Evolutionary conservation across 2,113 vertebrate species (phyloP), one percentile per base, ranked within the genome.

Genomic region (Sylvietta virens): DNA sequence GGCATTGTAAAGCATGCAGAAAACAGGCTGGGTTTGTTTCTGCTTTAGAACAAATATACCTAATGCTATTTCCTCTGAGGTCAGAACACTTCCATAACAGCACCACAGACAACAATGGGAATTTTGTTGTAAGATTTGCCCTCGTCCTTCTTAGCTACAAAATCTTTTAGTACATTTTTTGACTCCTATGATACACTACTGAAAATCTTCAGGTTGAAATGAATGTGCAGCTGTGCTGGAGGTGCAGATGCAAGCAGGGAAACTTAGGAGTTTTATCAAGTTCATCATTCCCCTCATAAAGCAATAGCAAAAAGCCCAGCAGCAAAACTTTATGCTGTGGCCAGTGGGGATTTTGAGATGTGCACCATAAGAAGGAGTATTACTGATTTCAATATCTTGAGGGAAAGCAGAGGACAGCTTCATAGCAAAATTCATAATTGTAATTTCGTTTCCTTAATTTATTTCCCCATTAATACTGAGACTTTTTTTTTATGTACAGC

Each of bases 161-260:
- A 58, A 58, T 17, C 1, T 84, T 76, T 64, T 42, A 30, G 35
- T 40, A 8, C 42, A 37, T 77, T 77, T 84, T 74, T 26, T 58
- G 21, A 37, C 11, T 50, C 27, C 57, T 58, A 51, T 0, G 0
- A 65, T 33, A 44, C 6, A 16, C 5, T 40, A 26, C 9, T 47
- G 40, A 84, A 81, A 79, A 64, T 33, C 14, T 57, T 47, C 28
- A 69, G 24, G 26, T 11, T 66, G 60, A 57, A 33, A n/a, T 7
- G 8, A 57, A 28, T 44, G 6, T 44, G 16, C 11, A 81, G 31
- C 23, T 76, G 40, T 72, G 31, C 35, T 69, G 14, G 13, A 82
- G 20, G 9, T 73, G 31, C 45, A 65, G 18, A 30, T 21, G 4
- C 21, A 45, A 18, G 17, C 37, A 56, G 20, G 39, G 39, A 73